phyloP scores from a whole-genome alignment of 2,888 invertebrate genomes.

The Aspidiotus destructor region DNA sequence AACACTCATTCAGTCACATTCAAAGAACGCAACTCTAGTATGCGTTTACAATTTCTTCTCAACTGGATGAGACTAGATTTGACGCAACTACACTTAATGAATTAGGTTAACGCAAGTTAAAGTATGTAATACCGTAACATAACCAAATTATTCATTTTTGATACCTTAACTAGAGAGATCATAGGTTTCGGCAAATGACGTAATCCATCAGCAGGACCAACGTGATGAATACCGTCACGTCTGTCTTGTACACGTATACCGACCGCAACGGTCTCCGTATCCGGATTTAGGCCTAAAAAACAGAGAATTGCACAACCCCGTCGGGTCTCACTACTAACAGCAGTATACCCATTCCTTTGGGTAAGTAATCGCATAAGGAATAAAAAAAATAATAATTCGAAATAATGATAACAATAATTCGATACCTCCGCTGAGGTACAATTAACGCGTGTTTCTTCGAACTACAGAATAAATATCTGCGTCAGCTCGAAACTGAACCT shows the following conservation, averaged over 20 bases:
- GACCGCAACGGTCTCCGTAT: constrained; percentile 44
- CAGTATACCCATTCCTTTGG: constrained; percentile 30
- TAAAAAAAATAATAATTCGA: not conserved
- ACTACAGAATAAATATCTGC: too few species aligned
- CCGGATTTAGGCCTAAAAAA: constrained; percentile 41
- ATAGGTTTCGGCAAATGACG: constrained; percentile 41
- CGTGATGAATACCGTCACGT: constrained; percentile 45
- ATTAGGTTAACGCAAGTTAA: not conserved
- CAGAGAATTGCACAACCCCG: constrained; percentile 24
- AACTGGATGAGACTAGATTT: too few species aligned
- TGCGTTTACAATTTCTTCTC: too few species aligned
- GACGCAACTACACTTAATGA: too few species aligned
- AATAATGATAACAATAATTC: not conserved
- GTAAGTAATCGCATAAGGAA: not conserved
- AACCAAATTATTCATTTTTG: constrained; percentile 12
- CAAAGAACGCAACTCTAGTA: too few species aligned
- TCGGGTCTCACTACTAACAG: constrained; percentile 21
- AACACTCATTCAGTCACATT: too few species aligned
- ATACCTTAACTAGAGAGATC: constrained; percentile 42
- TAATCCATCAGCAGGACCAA: constrained; percentile 42
- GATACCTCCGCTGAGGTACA: not conserved
- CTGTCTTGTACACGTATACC: constrained; percentile 50
- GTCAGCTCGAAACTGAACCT: too few species aligned
- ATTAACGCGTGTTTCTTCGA: too few species aligned
- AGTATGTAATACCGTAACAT: not conserved